phyloP scores from a whole-genome alignment of 2,113 vertebrate genomes.

The Rhinoderma darwinii region DNA sequence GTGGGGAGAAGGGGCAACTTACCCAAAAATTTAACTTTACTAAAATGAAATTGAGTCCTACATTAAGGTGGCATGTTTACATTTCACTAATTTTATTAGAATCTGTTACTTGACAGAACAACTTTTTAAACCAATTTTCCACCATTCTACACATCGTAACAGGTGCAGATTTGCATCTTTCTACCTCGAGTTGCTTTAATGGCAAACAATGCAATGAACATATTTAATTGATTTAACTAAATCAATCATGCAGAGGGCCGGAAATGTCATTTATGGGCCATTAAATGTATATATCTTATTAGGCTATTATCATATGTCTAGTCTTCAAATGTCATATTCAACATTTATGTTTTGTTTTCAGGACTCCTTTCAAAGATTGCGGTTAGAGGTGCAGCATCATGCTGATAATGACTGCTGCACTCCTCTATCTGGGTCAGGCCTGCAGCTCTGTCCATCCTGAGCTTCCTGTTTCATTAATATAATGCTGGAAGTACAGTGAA shows the following conservation, averaged over 20 bases:
- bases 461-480: not conserved
- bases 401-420: not conserved
- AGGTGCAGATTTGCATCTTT: constrained; percentile 1
- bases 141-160: not conserved
- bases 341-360: not conserved
- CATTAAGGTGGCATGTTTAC: not conserved
- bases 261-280: not conserved
- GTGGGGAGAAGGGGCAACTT: not conserved
- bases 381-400: not conserved
- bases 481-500: not conserved
- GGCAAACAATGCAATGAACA: not conserved
- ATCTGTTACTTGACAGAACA: not conserved
- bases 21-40: not conserved
- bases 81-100: not conserved
- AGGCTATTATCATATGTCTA: not conserved
- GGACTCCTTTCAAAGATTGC: not conserved
- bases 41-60: not conserved
- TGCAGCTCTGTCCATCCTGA: not conserved
- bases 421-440: not conserved
- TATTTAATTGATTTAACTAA: not conserved
- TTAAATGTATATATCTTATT: not conserved
- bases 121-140: too few relatives aligned
- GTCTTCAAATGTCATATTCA: not conserved
- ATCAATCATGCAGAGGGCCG: not conserved
- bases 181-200: not conserved